Conservation (phyloP, 2,797 vertebrate species). For the Smutsia gigantea region DNA sequence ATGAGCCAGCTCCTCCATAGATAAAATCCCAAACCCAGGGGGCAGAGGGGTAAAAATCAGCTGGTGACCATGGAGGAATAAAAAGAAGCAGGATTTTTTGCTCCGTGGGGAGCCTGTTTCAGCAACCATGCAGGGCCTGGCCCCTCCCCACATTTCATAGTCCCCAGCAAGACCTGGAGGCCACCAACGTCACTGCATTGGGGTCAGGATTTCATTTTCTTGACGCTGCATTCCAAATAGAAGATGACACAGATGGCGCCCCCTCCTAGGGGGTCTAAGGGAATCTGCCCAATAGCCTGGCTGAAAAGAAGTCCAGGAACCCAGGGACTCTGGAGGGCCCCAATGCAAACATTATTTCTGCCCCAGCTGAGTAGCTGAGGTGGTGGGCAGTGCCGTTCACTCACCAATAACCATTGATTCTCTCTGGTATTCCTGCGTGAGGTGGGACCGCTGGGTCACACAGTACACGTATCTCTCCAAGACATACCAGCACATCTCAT, state of each 20-base stretch:
- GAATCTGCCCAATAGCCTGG: background rate
- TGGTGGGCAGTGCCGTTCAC: constrained; percentile 46
- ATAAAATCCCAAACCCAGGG: background rate
- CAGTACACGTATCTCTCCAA: constrained; percentile 97
- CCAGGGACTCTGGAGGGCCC: background rate
- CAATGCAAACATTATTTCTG: background rate
- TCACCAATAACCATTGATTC: constrained; percentile 92
- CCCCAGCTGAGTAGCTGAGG: accelerated
- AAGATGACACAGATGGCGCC: background rate
- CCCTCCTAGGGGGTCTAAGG: background rate
- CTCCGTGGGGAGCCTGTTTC: background rate
- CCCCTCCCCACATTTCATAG: background rate
- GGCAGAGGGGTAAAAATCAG: background rate
- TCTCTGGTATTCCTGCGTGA: constrained; percentile 92
- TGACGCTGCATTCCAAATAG: background rate
- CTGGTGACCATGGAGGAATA: background rate
- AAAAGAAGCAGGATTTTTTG: background rate
- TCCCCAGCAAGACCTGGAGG: background rate
- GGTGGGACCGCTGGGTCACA: constrained; percentile 95
- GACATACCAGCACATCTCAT: constrained; percentile 99
- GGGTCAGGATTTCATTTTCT: background rate
- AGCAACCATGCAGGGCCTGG: accelerated
- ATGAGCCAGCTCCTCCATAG: background rate
- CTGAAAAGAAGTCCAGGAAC: background rate
- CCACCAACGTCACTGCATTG: background rate